Evolutionary conservation across 2,797 vertebrate species (phyloP).

Genomic region (Rhodeus uyekii): DNA sequence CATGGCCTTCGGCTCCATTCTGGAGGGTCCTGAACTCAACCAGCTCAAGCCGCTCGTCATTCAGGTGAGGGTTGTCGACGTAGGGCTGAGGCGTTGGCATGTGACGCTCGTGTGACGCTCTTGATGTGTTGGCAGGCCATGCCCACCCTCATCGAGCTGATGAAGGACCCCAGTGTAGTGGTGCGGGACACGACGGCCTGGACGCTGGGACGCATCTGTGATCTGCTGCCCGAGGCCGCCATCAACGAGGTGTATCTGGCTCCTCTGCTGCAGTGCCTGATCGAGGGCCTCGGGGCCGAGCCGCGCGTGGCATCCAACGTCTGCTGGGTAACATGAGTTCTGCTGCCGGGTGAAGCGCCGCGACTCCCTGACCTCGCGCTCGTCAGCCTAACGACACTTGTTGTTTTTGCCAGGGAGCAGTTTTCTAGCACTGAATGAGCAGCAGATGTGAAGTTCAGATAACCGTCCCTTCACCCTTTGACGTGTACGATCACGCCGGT

Average conservation of each 20-base stretch:
- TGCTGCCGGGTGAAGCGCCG: too few relatives aligned
- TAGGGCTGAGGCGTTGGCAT: background rate
- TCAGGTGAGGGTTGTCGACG: conserved; percentile 69
- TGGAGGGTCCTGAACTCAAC: conserved; percentile 95
- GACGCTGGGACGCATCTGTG: conserved; percentile 96
- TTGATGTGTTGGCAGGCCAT: conserved; percentile 81
- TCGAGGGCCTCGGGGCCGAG: conserved; percentile 93
- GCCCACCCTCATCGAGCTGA: conserved; percentile 95
- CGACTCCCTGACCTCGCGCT: too few relatives aligned
- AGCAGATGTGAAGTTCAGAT: too few relatives aligned
- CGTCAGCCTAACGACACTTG: too few relatives aligned
- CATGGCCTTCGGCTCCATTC: conserved; percentile 97
- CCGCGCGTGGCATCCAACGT: conserved; percentile 96
- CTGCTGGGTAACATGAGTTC: too few relatives aligned
- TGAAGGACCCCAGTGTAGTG: conserved; percentile 97
- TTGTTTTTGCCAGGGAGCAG: too few relatives aligned
- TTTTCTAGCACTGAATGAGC: too few relatives aligned
- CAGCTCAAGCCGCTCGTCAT: conserved; percentile 95
- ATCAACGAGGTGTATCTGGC: conserved; percentile 94
- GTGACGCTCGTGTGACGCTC: background rate
- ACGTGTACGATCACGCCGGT: too few relatives aligned
- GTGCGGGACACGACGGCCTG: conserved; percentile 96
- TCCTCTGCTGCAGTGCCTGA: conserved; percentile 92
- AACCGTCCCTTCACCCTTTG: too few relatives aligned
- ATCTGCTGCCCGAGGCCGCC: conserved; percentile 94